A percentile compares a stretch with the other conserved stretches of the same genome.
phyloP scores from a whole-genome alignment of 2,113 vertebrate genomes.

The Erythrolamprus reginae region DNA sequence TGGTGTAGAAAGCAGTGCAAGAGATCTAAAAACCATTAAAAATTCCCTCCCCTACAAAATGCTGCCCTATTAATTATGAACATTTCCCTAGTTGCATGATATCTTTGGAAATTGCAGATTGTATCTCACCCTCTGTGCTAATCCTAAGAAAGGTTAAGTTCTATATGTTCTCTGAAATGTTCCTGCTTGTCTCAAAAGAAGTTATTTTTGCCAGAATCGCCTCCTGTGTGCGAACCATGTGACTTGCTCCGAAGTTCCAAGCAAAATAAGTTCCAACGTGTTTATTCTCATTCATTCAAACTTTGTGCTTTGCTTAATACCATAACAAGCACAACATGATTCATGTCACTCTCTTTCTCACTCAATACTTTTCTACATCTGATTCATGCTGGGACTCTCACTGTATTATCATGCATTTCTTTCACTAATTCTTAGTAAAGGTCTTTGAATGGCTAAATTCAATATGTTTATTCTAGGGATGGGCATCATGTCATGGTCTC shows the following conservation, averaged over 20 bases:
- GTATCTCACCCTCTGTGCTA: too few relatives aligned
- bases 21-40: background rate
- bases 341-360: background rate
- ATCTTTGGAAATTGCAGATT: background rate
- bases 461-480: background rate
- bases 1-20: background rate
- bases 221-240: background rate
- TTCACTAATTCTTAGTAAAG: background rate
- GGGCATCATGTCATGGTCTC: background rate
- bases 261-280: background rate
- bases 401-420: background rate
- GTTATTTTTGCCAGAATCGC: background rate
- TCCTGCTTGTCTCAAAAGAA: background rate
- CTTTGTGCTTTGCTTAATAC: background rate
- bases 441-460: background rate
- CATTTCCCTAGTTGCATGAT: background rate
- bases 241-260: background rate
- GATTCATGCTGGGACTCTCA: background rate
- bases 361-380: background rate
- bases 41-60: background rate
- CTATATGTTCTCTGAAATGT: background rate
- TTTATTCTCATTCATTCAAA: background rate
- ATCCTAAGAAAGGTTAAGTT: background rate
- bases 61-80: background rate
- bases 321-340: background rate